Evolutionary conservation across 2,797 vertebrate species (phyloP), one percentile per base, ranked within the genome.

Genomic region (Microctenopoma stevenorrisi): DNA sequence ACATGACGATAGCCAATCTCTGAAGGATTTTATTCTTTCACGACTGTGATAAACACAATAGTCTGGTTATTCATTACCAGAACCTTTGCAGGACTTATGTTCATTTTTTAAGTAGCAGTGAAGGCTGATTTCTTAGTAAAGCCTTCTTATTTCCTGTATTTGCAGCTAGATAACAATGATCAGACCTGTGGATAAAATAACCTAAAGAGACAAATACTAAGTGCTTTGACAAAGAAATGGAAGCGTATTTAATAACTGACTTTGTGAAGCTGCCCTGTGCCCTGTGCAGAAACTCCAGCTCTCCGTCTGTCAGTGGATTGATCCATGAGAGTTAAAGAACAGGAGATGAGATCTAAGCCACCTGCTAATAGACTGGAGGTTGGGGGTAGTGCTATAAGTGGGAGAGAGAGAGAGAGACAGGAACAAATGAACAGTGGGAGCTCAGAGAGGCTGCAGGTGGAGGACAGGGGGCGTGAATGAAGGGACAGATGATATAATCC

Each of bases 271-370:
- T 49, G 40, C 48, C 47, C 76, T 51, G 6, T 50, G 57, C 22
- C 22, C 22, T 38, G 68, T 48, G 53, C 28, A 7, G 49, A 66
- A 49, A 56, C 61, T 54, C 26, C 55, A 42, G 63, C 68, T 55
- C 59, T 65, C 37, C 43, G 54, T 48, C 65, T 73, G 43, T 85
- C 76, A 81, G 55, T 72, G 70, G 72, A 38, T 60, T 83, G 78
- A 88, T 83, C 81, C 79, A 65, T 1, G 33, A 47, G 43, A 73
- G 49, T 71, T 56, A 82, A 83, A 67, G 76, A 40, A 48, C 25
- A 30, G 2, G 56, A 82, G 68, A 86, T 79, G 81, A 81, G 77
- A 86, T 52, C 18, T 71, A 67, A 77, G 63, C 68, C 82, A 67
- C 80, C 84, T 77, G 86, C 85, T 76, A 70, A 33, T 72, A 62